Evolutionary conservation across 1,140 invertebrate species (phyloP).

Genomic region (Orius insidiosus): DNA sequence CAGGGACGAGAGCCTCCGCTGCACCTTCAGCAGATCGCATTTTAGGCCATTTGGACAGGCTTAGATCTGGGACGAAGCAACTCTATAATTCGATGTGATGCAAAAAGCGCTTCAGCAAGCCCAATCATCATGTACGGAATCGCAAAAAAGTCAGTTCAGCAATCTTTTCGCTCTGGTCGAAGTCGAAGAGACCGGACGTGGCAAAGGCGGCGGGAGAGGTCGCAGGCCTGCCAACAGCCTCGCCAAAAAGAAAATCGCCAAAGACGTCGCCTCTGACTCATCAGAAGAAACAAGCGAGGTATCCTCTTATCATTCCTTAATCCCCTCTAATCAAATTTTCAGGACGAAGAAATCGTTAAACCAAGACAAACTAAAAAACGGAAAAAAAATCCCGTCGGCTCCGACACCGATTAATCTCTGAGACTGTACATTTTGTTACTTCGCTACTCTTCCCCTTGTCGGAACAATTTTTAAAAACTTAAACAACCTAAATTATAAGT

Average conservation of each 20-base stretch:
- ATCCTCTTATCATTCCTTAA: slow-evolving; percentile 19
- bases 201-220: slow-evolving; percentile 24
- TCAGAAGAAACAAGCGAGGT: slow-evolving; percentile 68
- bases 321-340: slow-evolving; percentile 20
- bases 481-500: no score
- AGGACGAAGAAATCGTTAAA: slow-evolving; percentile 72
- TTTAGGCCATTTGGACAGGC: slow-evolving; percentile 77
- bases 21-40: slow-evolving; percentile 61
- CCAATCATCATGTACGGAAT: slow-evolving; percentile 35
- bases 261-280: slow-evolving; percentile 38
- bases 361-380: slow-evolving; percentile 69
- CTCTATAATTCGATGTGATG: slow-evolving; percentile 70
- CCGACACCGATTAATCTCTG: slow-evolving; percentile 59
- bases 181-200: slow-evolving; percentile 47
- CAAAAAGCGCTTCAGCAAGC: slow-evolving; percentile 72
- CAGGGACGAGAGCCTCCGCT: slow-evolving; percentile 23
- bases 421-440: neutral
- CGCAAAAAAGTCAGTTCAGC: slow-evolving; percentile 71
- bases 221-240: slow-evolving; percentile 29
- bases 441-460: neutral
- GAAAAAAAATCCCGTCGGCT: slow-evolving; percentile 59
- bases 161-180: slow-evolving; percentile 82
- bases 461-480: neutral
- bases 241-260: slow-evolving; percentile 32
- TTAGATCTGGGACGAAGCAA: slow-evolving; percentile 51